phyloP scores from a whole-genome alignment of 2,888 invertebrate species.

The Lathronympha strigana region DNA sequence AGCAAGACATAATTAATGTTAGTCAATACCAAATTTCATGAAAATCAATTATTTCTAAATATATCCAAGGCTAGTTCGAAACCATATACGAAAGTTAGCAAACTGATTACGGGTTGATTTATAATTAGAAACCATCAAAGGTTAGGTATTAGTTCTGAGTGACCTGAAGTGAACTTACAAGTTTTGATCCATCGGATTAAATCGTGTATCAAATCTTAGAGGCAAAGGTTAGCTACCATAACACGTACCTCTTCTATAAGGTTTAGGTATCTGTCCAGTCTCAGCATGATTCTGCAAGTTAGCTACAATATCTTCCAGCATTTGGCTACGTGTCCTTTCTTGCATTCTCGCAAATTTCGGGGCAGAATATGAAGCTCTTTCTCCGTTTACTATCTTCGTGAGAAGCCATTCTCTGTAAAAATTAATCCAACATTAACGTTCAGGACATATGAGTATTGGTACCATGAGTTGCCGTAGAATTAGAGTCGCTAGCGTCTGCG shows the following conservation, averaged over 20 bases:
- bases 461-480: too few relatives aligned
- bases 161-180: constrained; percentile 21
- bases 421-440: neutral
- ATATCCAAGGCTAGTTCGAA: neutral
- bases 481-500: too few relatives aligned
- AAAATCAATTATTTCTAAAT: constrained; percentile 4
- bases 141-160: constrained; percentile 14
- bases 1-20: neutral
- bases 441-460: too few relatives aligned
- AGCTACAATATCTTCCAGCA: constrained; percentile 97
- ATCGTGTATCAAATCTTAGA: constrained; percentile 7
- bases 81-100: constrained; percentile 18
- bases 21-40: neutral
- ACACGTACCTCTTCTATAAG: constrained; percentile 89
- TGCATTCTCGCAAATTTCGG: constrained; percentile 98
- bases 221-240: constrained; percentile 32
- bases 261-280: constrained; percentile 97
- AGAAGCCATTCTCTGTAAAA: constrained; percentile 91
- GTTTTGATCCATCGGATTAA: constrained; percentile 21
- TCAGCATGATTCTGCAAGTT: constrained; percentile 97
- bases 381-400: constrained; percentile 97
- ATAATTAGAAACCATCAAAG: constrained; percentile 6
- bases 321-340: constrained; percentile 95
- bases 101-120: constrained; percentile 14
- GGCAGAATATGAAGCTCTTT: constrained; percentile 96